Evolutionary conservation across 1,140 invertebrate species (phyloP), one percentile per base, ranked within the genome.

Genomic region (Wiebesia pumilae): DNA sequence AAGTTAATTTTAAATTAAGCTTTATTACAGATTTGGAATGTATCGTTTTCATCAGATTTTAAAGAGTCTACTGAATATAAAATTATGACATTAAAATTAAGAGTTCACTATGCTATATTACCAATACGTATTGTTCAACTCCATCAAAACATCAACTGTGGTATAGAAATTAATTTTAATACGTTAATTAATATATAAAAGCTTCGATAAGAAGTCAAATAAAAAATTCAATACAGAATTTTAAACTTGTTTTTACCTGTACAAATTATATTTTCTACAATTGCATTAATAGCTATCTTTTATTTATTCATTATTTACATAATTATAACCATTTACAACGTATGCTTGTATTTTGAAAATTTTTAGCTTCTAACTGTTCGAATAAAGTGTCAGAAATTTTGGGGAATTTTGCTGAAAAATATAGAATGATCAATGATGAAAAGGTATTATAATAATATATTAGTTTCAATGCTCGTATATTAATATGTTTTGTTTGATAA

Each of bases 21-120:
- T 85, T 33, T 83, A 58, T 87, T 90, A 33, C 54, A 91, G 90
- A 73, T 89, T 30, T 91, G 90, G 91, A 87, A 89, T 69, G 58
- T 73, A 1, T 84, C 87, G 14, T 78, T 91, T 77, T 65, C 89
- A 24, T 79, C 88, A 40, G 77, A 83, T 71, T 82, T 58, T n/a
- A 90, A 88, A 87, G 79, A 90, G 47, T 88, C 85, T 9, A 87
- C 75, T 79, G 84, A 89, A 35, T 90, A 88, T 47, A 90, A 90
- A 84, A 85, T 90, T 51, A 73, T 91, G 35, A 91, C 89, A 24
- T 85, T 91, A 51, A 89, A 91, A 71, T 86, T 91, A 38, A 81
- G 90, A n/a, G 87, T 91, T 14, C 87, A 91, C 84, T 91, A 90
- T 87, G 88, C 88, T 38, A 87, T 89, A 35, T 79, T 91, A 47